Evolutionary conservation across 2,797 vertebrate species (phyloP), one percentile per base, ranked within the genome.

Genomic region (Monodelphis domestica): DNA sequence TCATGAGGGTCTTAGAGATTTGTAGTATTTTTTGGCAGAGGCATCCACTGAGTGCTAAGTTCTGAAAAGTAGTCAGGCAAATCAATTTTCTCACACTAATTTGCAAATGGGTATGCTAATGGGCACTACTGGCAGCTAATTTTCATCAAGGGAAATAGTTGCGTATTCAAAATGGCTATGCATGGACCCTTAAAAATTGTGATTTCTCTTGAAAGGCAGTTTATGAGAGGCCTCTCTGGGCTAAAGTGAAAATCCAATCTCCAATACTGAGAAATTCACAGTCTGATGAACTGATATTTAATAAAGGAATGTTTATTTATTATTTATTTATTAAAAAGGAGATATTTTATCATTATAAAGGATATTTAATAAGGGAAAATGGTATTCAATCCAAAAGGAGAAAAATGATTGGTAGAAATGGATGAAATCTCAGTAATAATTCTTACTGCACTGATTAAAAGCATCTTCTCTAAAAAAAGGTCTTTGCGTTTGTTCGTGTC

Each of bases 91-190:
- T 33, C 92, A 89, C 95, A 87, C 59, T 94, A 94, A 91, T 54
- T 56, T 91, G 88, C 17, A 95, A 96, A 93, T 95, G 54, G 91
- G 92, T 94, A 91, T 94, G 90, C 56, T 94, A 88, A 95, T 95
- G 89, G 57, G 90, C 11, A 26, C 33, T 92, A 38, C 87, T 53
- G 54, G 84, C 93, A 53, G 84, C 90, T 95, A 94, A 95, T 92
- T 96, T 93, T 55, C 38, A 95, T 59, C 38, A 52, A 57, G 87
- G 53, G n/a, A 96, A 95, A 94, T 92, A 89, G 54, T 84, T 93
- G 59, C 11, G 12, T 90, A 94, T 93, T 96, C 63, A 95, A 95
- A 96, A 94, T 84, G 93, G 89, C 91, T 88, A n/a, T 87, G 26
- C 51, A 33, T 54, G 50, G 92, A 87, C 38, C 56, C 89, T 91